Conservation (phyloP, 2,888 invertebrate species). For the Ornithoptera alexandrae region DNA sequence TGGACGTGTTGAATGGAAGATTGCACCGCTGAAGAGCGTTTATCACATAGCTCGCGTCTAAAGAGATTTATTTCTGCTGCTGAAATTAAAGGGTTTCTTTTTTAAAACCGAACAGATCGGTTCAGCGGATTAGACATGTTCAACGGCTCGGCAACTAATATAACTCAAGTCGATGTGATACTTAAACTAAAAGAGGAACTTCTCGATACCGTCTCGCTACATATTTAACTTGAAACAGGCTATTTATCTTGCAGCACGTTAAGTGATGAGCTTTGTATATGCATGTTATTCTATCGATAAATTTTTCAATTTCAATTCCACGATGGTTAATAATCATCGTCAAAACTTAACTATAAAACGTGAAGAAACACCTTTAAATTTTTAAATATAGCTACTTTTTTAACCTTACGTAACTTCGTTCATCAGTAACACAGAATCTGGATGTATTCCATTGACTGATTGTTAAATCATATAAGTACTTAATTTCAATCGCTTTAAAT, state of each 20-base stretch:
- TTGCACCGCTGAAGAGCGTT: too few relatives aligned
- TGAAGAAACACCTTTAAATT: too few relatives aligned
- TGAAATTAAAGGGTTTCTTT: slow-evolving; percentile 9
- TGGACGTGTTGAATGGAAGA: too few relatives aligned
- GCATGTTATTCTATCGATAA: background rate
- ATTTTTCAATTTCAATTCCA: background rate
- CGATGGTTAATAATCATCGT: too few relatives aligned
- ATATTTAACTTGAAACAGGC: slow-evolving; percentile 72
- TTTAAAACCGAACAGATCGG: slow-evolving; percentile 10
- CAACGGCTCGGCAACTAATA: slow-evolving; percentile 15
- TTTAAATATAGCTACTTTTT: too few relatives aligned
- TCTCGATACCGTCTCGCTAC: slow-evolving; percentile 75
- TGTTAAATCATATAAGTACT: too few relatives aligned
- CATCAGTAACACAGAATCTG: too few relatives aligned
- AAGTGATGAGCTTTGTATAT: slow-evolving; percentile 4
- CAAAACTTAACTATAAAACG: too few relatives aligned
- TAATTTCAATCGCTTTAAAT: too few relatives aligned
- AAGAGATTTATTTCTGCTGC: background rate
- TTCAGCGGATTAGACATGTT: slow-evolving; percentile 11
- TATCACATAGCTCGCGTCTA: background rate
- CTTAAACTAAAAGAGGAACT: slow-evolving; percentile 51
- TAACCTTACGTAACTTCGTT: too few relatives aligned
- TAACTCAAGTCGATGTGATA: slow-evolving; percentile 28
- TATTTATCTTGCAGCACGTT: slow-evolving; percentile 52
- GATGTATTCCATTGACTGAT: too few relatives aligned